Percentiles rank a stretch among this genome's conserved stretches.
Conservation (phyloP, 2,113 vertebrate species). For the Rhabdomys dilectus region DNA sequence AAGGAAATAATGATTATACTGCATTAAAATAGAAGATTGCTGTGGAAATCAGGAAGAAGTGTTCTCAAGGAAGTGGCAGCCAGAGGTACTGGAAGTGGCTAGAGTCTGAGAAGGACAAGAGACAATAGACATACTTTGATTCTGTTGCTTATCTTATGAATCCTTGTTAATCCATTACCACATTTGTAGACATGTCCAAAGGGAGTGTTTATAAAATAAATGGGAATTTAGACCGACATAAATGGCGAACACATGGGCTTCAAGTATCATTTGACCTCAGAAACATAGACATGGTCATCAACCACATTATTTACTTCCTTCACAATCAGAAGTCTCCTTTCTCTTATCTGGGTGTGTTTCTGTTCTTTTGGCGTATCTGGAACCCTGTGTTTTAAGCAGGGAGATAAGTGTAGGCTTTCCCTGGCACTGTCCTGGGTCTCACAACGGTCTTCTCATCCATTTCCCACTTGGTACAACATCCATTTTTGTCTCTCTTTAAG, state of each 20-base stretch:
- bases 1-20: not conserved
- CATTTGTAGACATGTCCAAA: not conserved
- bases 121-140: too few species aligned
- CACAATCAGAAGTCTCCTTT: not conserved
- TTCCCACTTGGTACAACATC: rapidly evolving
- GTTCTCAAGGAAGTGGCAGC: not conserved
- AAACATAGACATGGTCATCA: not conserved
- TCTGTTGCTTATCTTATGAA: not conserved
- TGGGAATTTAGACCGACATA: not conserved
- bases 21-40: not conserved
- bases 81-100: not conserved
- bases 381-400: not conserved
- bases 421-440: not conserved
- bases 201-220: not conserved
- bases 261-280: not conserved
- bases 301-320: not conserved
- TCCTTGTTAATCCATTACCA: not conserved
- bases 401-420: not conserved
- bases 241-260: not conserved
- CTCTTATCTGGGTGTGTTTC: not conserved
- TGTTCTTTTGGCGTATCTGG: rapidly evolving
- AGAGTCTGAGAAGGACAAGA: not conserved
- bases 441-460: not conserved
- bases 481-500: not conserved
- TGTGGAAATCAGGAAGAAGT: not conserved